These are phyloP conservation scores for Scatophagus argus DNA, from an alignment of 2,113 vertebrate species.

Conservation along the genomic window DNA sequence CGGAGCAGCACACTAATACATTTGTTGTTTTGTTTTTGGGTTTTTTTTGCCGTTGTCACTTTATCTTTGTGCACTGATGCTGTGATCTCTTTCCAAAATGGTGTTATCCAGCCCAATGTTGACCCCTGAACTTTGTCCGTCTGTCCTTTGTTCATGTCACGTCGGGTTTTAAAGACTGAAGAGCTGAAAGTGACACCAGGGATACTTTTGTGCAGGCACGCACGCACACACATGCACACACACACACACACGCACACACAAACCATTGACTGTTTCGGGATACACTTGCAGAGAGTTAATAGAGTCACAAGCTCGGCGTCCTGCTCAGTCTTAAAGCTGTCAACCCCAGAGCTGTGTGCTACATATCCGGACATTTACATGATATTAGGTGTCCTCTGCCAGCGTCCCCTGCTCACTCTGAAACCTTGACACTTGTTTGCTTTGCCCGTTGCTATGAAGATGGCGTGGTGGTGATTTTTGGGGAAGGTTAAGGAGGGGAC, in stretches of 20 bases:
- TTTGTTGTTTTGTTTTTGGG: too few species aligned
- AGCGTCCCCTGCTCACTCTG: slow-evolving; percentile 65
- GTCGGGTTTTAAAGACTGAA: slow-evolving; percentile 71
- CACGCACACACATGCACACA: slow-evolving; percentile 39
- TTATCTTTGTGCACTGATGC: slow-evolving; percentile 33
- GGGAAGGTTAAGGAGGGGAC: slow-evolving; percentile 53
- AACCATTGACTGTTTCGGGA: slow-evolving; percentile 75
- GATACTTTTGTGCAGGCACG: slow-evolving; percentile 47
- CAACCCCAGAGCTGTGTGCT: slow-evolving; percentile 70
- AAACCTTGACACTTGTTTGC: slow-evolving; percentile 84
- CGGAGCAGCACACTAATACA: slow-evolving; percentile 1
- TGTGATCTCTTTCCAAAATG: slow-evolving; percentile 59
- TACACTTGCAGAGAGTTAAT: slow-evolving; percentile 74
- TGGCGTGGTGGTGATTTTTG: slow-evolving; percentile 70
- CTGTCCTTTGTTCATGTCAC: slow-evolving; percentile 72
- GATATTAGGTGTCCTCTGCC: slow-evolving; percentile 81
- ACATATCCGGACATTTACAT: slow-evolving; percentile 85
- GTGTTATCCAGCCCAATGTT: slow-evolving; percentile 71
- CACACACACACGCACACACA: slow-evolving; percentile 33
- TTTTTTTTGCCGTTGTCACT: slow-evolving; percentile 2
- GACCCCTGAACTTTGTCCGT: slow-evolving; percentile 77
- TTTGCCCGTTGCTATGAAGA: slow-evolving; percentile 81
- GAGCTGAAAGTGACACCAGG: slow-evolving; percentile 77
- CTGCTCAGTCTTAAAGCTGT: slow-evolving; percentile 80
- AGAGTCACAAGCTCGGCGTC: slow-evolving; percentile 76